Percentiles rank a stretch among this genome's conserved stretches.
Conservation (phyloP, 2,113 vertebrate species). For the Vidua macroura region DNA sequence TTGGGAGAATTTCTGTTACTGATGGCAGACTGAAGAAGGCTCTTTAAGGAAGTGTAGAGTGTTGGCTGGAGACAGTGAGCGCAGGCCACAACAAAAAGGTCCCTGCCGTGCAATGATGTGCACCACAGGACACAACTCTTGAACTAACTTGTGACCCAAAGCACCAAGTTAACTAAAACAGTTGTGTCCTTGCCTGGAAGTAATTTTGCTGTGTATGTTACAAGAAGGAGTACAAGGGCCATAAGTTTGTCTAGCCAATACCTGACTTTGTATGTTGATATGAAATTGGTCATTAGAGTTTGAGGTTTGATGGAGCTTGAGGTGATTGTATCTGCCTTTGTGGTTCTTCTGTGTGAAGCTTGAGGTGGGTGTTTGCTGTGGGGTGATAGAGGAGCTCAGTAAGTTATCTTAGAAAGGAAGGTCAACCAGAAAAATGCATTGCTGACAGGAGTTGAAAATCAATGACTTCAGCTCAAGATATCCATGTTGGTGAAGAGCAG, state of each 20-base stretch:
- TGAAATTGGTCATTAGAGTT: not conserved
- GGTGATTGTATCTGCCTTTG: not conserved
- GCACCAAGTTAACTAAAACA: not conserved
- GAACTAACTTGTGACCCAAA: not conserved
- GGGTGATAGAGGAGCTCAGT: not conserved
- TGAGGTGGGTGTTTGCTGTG: not conserved
- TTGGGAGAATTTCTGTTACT: not conserved
- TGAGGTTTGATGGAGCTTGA: not conserved
- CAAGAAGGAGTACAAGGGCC: not conserved
- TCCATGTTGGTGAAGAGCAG: not conserved
- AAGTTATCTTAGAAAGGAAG: not conserved
- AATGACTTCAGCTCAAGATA: not conserved
- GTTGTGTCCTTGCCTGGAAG: not conserved
- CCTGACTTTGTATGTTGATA: not conserved
- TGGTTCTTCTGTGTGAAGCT: not conserved
- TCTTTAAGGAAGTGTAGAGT: not conserved
- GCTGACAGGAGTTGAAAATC: not conserved
- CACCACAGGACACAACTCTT: not conserved
- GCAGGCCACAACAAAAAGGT: not conserved
- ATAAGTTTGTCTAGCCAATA: not conserved
- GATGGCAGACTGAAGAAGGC: not conserved
- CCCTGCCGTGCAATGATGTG: not conserved
- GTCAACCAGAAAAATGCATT: not conserved
- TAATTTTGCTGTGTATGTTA: not conserved
- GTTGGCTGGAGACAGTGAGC: not conserved